A percentile compares a stretch with the other conserved stretches of the same genome.
Conservation (phyloP, 2,888 invertebrate species). For the Harpagoxenus sublaevis region DNA sequence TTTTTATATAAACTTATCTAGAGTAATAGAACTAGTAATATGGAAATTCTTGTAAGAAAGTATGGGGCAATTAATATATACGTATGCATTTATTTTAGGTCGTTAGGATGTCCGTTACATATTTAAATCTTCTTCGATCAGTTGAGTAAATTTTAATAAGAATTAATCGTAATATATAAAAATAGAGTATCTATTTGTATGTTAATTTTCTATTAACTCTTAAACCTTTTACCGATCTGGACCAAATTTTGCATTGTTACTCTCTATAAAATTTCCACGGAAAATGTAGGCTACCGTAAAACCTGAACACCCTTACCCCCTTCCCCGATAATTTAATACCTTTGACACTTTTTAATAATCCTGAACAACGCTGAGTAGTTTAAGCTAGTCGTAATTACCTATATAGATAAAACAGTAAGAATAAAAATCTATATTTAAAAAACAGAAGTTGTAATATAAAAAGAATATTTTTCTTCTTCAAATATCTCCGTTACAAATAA, state of each 20-base stretch:
- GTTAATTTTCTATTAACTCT: too few species aligned
- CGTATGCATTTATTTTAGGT: constrained; percentile 21
- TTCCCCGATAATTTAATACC: too few species aligned
- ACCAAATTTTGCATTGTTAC: too few species aligned
- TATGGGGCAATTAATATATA: not conserved
- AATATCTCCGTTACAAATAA: not conserved
- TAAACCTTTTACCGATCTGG: too few species aligned
- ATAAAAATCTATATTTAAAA: not conserved
- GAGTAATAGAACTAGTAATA: not conserved
- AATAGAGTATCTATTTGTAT: too few species aligned
- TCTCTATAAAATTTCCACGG: too few species aligned
- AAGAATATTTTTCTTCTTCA: not conserved
- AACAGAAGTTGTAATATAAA: not conserved
- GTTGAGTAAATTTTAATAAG: not conserved
- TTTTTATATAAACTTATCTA: not conserved
- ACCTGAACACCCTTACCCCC: too few species aligned
- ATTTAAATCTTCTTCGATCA: constrained; percentile 32
- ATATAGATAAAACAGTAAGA: not conserved
- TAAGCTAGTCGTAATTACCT: too few species aligned
- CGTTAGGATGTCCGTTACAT: constrained; percentile 10
- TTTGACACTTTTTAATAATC: too few species aligned
- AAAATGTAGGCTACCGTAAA: too few species aligned
- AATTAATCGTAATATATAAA: not conserved
- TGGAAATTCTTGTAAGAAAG: not conserved
- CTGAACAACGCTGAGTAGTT: too few species aligned